Conservation (phyloP, 2,888 invertebrate species). For the Eulithis prunata region DNA sequence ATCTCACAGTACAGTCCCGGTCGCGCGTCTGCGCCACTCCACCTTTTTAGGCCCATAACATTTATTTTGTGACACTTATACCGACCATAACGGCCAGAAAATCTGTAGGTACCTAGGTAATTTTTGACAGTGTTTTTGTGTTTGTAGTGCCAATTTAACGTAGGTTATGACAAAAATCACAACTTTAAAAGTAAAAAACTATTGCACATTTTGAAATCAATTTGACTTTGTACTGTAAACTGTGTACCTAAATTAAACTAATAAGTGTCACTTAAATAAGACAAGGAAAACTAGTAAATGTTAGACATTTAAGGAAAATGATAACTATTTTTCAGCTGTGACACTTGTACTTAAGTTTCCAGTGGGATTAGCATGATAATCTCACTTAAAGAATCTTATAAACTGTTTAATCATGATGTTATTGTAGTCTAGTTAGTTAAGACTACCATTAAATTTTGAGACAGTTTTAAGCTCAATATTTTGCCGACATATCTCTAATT, state of each 20-base stretch:
- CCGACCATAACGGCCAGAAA: constrained; percentile 1
- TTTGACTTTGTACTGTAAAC: constrained; percentile 10
- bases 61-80: constrained; percentile 23
- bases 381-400: constrained; percentile 35
- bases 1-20: too few relatives aligned
- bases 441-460: constrained; percentile 10
- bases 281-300: constrained; percentile 5
- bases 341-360: constrained; percentile 39
- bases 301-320: constrained; percentile 12
- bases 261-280: constrained; percentile 14
- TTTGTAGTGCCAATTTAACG: constrained; percentile 29
- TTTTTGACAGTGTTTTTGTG: constrained; percentile 21
- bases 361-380: constrained; percentile 39
- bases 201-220: constrained; percentile 15
- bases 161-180: constrained; percentile 6
- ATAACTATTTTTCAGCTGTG: constrained; percentile 25
- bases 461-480: not conserved
- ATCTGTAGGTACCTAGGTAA: constrained; percentile 1
- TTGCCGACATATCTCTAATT: not conserved
- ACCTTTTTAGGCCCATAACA: too few relatives aligned
- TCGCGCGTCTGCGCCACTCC: too few relatives aligned
- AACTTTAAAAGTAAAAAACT: constrained; percentile 7
- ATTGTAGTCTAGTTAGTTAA: constrained; percentile 22
- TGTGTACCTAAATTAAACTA: constrained; percentile 1
- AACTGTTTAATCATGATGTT: constrained; percentile 16